Conservation (phyloP, 2,888 invertebrate species). For the Allolobophora icterica region DNA sequence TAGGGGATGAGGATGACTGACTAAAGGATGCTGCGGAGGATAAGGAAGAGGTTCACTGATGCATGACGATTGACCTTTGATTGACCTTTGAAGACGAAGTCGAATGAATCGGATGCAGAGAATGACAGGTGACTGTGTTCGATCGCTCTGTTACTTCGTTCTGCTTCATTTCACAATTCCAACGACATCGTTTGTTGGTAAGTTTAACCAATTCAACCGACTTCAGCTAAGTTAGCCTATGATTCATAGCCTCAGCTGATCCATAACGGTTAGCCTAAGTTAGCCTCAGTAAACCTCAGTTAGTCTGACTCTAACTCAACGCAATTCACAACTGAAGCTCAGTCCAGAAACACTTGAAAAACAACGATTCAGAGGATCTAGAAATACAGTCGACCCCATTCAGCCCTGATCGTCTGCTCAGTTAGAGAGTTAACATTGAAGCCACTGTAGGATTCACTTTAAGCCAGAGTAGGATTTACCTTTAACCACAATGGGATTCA, state of each 20-base stretch:
- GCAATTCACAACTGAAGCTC: too few species aligned
- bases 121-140: neutral
- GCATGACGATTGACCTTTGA: neutral
- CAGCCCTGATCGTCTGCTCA: too few species aligned
- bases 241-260: neutral
- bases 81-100: neutral
- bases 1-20: neutral
- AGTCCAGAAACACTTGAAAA: too few species aligned
- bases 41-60: neutral
- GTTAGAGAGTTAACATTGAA: too few species aligned
- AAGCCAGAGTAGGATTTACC: too few species aligned
- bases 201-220: neutral
- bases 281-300: neutral
- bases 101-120: neutral
- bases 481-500: too few species aligned
- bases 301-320: too few species aligned
- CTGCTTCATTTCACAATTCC: neutral
- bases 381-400: too few species aligned
- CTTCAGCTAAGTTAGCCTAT: too few species aligned
- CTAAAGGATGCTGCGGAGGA: too few species aligned
- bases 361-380: too few species aligned
- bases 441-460: too few species aligned
- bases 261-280: neutral
- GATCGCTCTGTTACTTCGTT: neutral
- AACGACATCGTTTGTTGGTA: neutral